Base-by-base conservation (phyloP, 2,797 vertebrate species). In the Enteromius treurensis region DNA sequence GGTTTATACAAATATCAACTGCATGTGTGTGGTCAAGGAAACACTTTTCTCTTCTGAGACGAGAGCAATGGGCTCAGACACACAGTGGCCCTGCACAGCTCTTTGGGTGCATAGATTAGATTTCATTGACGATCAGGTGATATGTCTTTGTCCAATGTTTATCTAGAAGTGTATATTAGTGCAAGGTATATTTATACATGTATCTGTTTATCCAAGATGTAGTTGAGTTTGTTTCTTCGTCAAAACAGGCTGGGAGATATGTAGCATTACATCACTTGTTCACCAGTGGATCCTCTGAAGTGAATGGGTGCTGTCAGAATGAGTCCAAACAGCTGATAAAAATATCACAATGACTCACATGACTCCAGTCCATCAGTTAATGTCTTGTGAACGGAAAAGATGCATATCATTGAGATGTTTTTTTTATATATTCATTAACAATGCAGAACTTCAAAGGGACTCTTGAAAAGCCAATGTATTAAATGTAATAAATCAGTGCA, bases 401-500 rank as follows among this genome's bases (percentile, higher is more conserved):
- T 29, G 26, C 26, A 3, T 32, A 17, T 64, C 60, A 64, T 32
- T 17, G 29, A 7, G 14, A 5, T 14, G 5, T 64, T 62, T 29
- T 29, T 29, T 26, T 26, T 26, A 19, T 34, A 5, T 34, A 34
- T 73, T 73, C 7, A 32, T 77, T 26, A 29, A 45, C 40, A 47
- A 32, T 51, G 42, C 45, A 73, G 8, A 17, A 51, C 26, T 2
- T 8, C 29, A 34, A 40, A 14, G 10, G 17, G 17, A 5, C 17
- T 73, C 17, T 5, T 21, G 8, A 47, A 47, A 70, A 26, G n/a
- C 42, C 15, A 29, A 2, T 17, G 70, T 32, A 34, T 29, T 60
- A 71, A 90, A 91, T 89, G 79, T 75, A 80, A 76, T 45, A 73
- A 90, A 82, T 71, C 77, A 53, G 79, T 83, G 81, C 70, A 91